Percentiles rank a stretch among this genome's conserved stretches.
phyloP scores from a whole-genome alignment of 37 sponge, comb jelly and placozoan genomes.

The Hexactinellida sp. region DNA sequence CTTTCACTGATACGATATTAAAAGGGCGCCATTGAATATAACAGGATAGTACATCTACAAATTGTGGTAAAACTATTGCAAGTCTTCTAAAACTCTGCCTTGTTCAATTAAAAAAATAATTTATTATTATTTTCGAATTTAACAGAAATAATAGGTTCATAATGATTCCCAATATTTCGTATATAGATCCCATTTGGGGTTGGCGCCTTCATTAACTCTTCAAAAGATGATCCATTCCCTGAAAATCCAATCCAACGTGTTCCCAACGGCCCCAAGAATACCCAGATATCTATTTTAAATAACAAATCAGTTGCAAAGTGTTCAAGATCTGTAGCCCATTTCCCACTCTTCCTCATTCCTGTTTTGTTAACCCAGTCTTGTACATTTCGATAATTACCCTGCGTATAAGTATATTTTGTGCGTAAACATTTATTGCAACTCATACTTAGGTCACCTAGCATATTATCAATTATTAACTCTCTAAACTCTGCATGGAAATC shows the following conservation, averaged over 20 bases:
- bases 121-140: too few species aligned
- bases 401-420: not conserved
- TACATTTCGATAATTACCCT: not conserved
- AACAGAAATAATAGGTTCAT: too few species aligned
- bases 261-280: not conserved
- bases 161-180: not conserved
- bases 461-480: not conserved
- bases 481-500: not conserved
- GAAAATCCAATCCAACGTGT: conserved; percentile 7
- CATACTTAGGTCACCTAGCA: not conserved
- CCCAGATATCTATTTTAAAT: conserved; percentile 14
- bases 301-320: not conserved
- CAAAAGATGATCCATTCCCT: not conserved
- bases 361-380: not conserved
- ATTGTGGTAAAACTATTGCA: too few species aligned
- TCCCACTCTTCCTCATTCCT: not conserved
- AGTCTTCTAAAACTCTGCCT: too few species aligned
- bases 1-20: too few species aligned
- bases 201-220: not conserved
- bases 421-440: not conserved
- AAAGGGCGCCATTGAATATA: too few species aligned
- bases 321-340: not conserved
- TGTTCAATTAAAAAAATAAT: too few species aligned
- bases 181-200: not conserved
- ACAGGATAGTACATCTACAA: too few species aligned